Base-by-base conservation (phyloP, 2,888 invertebrate genomes). In the Drosophila diplacantha region DNA sequence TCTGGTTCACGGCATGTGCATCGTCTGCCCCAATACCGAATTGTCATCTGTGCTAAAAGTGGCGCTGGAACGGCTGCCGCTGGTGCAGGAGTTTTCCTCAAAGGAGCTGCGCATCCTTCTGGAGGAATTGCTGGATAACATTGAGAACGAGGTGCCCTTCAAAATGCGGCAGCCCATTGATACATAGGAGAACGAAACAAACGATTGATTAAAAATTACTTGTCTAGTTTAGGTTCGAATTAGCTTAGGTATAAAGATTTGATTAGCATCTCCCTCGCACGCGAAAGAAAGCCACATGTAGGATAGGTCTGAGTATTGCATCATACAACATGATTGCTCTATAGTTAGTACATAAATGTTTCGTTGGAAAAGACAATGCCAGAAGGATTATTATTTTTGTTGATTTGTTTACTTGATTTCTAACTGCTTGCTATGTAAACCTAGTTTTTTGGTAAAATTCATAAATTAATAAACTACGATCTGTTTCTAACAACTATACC, bases 61-160 rank as follows among this genome's bases (percentile, higher is more conserved):
- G 49, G 86, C 88, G 1, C 62, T 89, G 20, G 89, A 88, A 52
- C 85, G 88, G 12, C 61, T 89, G 29, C 89, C 89, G n/a, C 73
- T 89, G 64, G 88, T 88, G 7, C 88, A 88, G 61, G 89, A 89
- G 59, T 88, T 87, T 71, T 84, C 86, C 5, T 86, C 86, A 37
- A 88, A 87, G 65, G 88, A 88, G 58, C 61, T 88, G 9, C 73
- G 81, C 49, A 77, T 75, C 6, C 60, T 87, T 4, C 75, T 87
- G 18, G 87, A 86, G 38, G 83, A 86, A 18, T 68, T 86, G 14
- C 74, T 87, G 26, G 69, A 64, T 3, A 85, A 86, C 53, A 76
- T 87, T 31, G 76, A 82, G 43, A 85, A 75, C 59, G 70, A 74
- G 38, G 11, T 18, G 16, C 63, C 69, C 16, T 69, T 69, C 14